Evolutionary conservation across 2,797 vertebrate genomes (phyloP).

Genomic region (Phrynocephalus forsythii): DNA sequence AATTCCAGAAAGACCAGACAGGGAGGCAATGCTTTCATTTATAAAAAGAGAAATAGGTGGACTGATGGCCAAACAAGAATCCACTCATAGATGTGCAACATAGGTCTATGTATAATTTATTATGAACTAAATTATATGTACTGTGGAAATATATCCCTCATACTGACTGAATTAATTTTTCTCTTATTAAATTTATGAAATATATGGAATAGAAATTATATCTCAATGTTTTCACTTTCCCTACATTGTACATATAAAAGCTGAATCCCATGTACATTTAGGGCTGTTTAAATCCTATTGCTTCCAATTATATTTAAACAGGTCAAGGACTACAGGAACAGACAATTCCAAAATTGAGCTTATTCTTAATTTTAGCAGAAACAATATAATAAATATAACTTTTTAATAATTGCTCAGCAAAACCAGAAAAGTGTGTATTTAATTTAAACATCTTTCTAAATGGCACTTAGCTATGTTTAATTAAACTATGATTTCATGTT

Average conservation of each 20-base stretch:
- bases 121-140: slow-evolving; percentile 34
- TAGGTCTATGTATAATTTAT: not conserved
- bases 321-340: not conserved
- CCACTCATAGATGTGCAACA: no score
- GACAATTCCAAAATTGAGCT: not conserved
- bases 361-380: not conserved
- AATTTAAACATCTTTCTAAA: not conserved
- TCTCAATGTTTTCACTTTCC: not conserved
- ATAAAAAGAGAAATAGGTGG: no score
- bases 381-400: not conserved
- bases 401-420: not conserved
- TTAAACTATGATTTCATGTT: not conserved
- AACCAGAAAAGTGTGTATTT: not conserved
- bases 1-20: no score
- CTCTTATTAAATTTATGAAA: slow-evolving; percentile 35
- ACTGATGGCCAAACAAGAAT: no score
- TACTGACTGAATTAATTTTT: slow-evolving; percentile 23
- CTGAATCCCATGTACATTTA: not conserved
- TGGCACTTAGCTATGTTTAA: not conserved
- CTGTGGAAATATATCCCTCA: slow-evolving; percentile 33
- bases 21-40: no score
- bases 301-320: not conserved
- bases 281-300: not conserved
- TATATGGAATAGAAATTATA: slow-evolving; percentile 3
- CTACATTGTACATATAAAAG: not conserved